Evolutionary conservation across 2,888 invertebrate genomes (phyloP), one percentile per base, ranked within the genome.

Genomic region (Mesochorus sp.): DNA sequence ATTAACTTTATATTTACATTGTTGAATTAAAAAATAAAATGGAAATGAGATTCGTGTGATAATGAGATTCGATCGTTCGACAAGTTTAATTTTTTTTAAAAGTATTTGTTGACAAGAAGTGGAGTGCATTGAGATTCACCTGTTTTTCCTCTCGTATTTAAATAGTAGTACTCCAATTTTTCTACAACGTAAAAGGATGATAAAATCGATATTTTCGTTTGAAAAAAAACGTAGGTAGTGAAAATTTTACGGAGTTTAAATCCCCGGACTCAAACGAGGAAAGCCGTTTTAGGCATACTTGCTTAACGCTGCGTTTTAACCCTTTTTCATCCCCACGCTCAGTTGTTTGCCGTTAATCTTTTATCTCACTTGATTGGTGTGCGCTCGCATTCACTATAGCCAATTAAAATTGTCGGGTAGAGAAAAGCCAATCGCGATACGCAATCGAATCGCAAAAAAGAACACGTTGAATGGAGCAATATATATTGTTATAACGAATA

Each of bases 261-360:
- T 17, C 28, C 39, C 28, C 61, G 19, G 19, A 28, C 28, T 59
- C 19, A n/a, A 28, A 51, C 28, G 59, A 49, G 24, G 21, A 28
- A 49, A 68, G 39, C 55, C 71, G 66, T 72, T 76, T 51, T 53
- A 67, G 71, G 61, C 71, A 76, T 76, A 76, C 72, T 76, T 71
- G 76, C 71, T 37, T 76, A 76, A 70, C 64, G 61, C 28, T 44
- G 28, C 62, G 21, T 59, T 51, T 76, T 68, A 71, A 59, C 70
- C 19, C 47, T 19, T 31, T 5, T 21, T 14, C 47, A 2, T 3
- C 3, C 31, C 10, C n/a, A n/a, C 24, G 6, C 21, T 24, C 12
- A 3, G 24, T 4, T 21, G 57, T 37, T 37, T 6, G 3, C n/a
- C 57, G 10, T 39, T 59, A 37, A 24, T 31, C 31, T 34, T 26